Evolutionary conservation across 1,140 invertebrate species (phyloP).

Genomic region (Chelonus insularis): DNA sequence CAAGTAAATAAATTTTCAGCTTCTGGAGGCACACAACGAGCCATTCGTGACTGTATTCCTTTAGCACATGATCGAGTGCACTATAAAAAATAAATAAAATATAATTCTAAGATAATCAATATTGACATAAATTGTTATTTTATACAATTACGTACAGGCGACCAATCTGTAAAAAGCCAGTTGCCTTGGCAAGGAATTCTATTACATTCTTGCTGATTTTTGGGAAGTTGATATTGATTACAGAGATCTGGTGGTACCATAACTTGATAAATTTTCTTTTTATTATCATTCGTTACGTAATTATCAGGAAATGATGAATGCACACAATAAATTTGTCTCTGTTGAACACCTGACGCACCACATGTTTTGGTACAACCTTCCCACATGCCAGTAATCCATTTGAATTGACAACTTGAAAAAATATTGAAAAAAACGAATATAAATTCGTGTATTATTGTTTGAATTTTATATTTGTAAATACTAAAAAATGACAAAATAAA

Average conservation of each 20-base stretch:
- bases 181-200: slow-evolving; percentile 65
- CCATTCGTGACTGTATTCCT: slow-evolving; percentile 67
- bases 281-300: slow-evolving; percentile 37
- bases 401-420: slow-evolving; percentile 63
- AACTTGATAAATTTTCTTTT: slow-evolving; percentile 56
- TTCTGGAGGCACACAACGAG: slow-evolving; percentile 66
- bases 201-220: slow-evolving; percentile 63
- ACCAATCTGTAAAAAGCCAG: slow-evolving; percentile 72
- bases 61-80: slow-evolving; percentile 77
- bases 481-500: neutral
- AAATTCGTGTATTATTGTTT: slow-evolving; percentile 19
- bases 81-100: slow-evolving; percentile 57
- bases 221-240: slow-evolving; percentile 50
- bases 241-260: slow-evolving; percentile 64
- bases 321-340: slow-evolving; percentile 68
- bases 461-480: neutral
- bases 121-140: neutral
- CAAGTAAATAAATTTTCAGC: slow-evolving; percentile 60
- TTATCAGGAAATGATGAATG: slow-evolving; percentile 47
- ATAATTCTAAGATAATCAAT: slow-evolving; percentile 1
- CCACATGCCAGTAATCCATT: slow-evolving; percentile 67
- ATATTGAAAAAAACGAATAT: neutral
- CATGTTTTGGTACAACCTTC: slow-evolving; percentile 69
- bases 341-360: slow-evolving; percentile 64
- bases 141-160: slow-evolving; percentile 61